Evolutionary conservation across 2,888 invertebrate species (phyloP).

Genomic region (Fragum fragum): DNA sequence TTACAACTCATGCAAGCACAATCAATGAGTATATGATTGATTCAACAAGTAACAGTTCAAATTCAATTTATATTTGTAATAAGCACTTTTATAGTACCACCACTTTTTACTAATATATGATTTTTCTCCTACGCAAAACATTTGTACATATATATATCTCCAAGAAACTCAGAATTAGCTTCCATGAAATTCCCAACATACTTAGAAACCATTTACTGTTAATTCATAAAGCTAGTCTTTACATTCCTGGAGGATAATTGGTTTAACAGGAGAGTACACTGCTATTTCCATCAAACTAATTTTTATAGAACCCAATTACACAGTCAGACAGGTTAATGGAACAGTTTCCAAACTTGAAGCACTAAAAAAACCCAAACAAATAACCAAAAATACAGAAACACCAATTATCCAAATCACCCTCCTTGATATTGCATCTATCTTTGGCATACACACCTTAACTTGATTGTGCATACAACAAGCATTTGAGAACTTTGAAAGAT

Average conservation of each 20-base stretch:
- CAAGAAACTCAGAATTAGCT: background rate
- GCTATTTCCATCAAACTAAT: constrained; percentile 23
- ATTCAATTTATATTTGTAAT: no score
- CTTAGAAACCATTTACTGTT: background rate
- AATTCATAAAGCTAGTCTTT: background rate
- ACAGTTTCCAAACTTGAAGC: constrained; percentile 15
- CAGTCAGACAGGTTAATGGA: constrained; percentile 9
- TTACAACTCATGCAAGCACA: no score
- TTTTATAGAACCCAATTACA: constrained; percentile 26
- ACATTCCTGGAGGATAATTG: constrained; percentile 13
- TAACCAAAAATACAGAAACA: constrained; percentile 13
- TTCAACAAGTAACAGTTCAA: no score
- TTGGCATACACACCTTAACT: no score
- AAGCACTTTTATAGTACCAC: no score
- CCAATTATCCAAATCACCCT: constrained; percentile 17
- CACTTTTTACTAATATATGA: no score
- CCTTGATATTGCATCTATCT: constrained; percentile 1
- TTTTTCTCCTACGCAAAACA: no score
- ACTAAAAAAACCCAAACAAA: constrained; percentile 24
- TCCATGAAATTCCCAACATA: constrained; percentile 6
- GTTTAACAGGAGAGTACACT: constrained; percentile 10
- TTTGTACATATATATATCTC: background rate
- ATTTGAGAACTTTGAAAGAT: no score
- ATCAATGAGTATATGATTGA: no score
- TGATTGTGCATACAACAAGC: no score